Base-by-base conservation (phyloP, 2,113 vertebrate genomes). In the Leptosomus discolor region DNA sequence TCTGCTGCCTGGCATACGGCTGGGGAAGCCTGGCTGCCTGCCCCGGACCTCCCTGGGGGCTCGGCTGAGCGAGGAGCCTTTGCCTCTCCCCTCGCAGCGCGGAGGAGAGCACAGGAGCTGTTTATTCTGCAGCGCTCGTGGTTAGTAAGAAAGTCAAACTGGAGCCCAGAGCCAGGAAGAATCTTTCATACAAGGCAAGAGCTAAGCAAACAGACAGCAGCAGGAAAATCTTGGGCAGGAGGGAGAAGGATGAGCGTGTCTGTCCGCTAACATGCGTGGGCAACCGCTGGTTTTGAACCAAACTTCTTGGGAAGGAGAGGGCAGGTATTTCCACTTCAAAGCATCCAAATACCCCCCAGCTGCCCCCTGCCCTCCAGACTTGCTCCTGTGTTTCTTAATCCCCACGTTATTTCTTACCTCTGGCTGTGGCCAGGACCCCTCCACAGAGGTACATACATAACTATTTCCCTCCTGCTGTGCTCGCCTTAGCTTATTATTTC, bases 261-360 rank as follows among this genome's bases (percentile, higher is more conserved):
- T 15, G 1, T 10, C 64, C 22, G 58, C 67, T 10, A 11, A 3
- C 21, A 0, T 0, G 8, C 36, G 22, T 5, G 6, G 34, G 37
- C 41, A 34, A 5, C 45, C 43, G 2, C 63, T 9, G 64, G 23
- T 4, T 69, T 51, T 21, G 56, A 26, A 7, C 34, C 60, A 11
- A 17, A 22, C 17, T 27, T 5, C 53, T 18, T 5, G 15, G 80
- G 71, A 48, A 46, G 37, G 71, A 51, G 24, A 29, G 22, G 12
- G 22, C 1, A 3, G 27, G 3, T 34, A 27, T 30, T 69, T 48
- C 32, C 32, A 21, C 39, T 46, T 24, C 21, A 12, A 24, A 51
- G 24, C 2, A 5, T 12, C 43, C 41, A 2, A 15, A 17, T 7
- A 4, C 9, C 24, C 3, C 14, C 17, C 32, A 17, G 57, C 50